Base-by-base conservation (phyloP, 2,888 invertebrate species). In the Argynnis bischoffii region DNA sequence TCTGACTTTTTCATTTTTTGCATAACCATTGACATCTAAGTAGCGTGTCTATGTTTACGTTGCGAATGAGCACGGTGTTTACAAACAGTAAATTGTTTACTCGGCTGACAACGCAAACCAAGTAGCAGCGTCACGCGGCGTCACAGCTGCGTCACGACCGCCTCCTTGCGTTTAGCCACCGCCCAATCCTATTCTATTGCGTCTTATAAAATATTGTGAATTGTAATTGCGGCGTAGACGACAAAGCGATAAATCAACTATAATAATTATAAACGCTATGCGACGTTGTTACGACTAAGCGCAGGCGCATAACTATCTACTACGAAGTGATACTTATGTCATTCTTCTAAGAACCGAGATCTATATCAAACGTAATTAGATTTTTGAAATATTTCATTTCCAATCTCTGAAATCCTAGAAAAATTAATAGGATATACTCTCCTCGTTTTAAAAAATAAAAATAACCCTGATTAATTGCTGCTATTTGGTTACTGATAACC, bases 11-110 rank as follows among this genome's bases (percentile, higher is more conserved):
- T 18, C 47, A 3, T 47, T 31, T 41, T 74, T 78, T 71, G 79
- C 61, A 48, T 64, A 68, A 70, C 81, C 84, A 85, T 85, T 85
- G 86, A 86, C 85, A 86, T 82, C 80, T 81, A 82, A 83, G 81
- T 86, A 84, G 78, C 87, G 84, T 87, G 87, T 83, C 77, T 72
- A 75, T 89, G 88, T 90, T 90, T 91, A 90, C 88, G 85, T 83
- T 80, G 75, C 78, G 79, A 78, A 80, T 77, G 77, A 74, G 79
- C 78, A 76, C 77, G 74, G 75, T 91, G 90, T 90, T 92, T 92
- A 89, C 89, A 88, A 92, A 92, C 90, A 92, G 80, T 83, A 82
- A 83, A 85, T 86, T 89, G 88, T 90, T 87, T 88, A 89, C 88
- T 81, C 79, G 51, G 46, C 69, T 77, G 81, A 73, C 76, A 72